Conservation (phyloP, 1,140 invertebrate genomes). For the Sipha flava region DNA sequence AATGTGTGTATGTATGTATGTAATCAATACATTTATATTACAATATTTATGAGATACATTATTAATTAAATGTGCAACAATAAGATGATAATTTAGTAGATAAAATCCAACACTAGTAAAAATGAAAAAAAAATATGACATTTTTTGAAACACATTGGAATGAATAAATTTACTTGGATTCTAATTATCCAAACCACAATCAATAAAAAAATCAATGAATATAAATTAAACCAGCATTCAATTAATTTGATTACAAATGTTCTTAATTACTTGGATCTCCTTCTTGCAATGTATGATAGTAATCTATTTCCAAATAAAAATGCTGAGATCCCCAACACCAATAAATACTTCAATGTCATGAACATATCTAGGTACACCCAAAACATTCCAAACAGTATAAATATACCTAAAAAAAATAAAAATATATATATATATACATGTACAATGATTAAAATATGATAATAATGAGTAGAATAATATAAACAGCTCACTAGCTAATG, state of each 20-base stretch:
- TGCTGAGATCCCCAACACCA: slow-evolving; percentile 70
- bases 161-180: not conserved
- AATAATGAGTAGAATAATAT: not conserved
- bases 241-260: not conserved
- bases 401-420: slow-evolving; percentile 57
- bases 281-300: slow-evolving; percentile 60
- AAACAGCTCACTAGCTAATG: slow-evolving; percentile 58
- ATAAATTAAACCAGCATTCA: not conserved
- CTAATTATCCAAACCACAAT: not conserved
- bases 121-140: not conserved
- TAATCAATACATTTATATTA: not conserved
- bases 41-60: not conserved
- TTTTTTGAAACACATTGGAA: not conserved
- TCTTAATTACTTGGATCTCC: slow-evolving; percentile 26
- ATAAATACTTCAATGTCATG: slow-evolving; percentile 81
- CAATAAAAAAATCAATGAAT: not conserved
- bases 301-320: slow-evolving; percentile 89
- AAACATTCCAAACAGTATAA: slow-evolving; percentile 78
- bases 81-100: not conserved
- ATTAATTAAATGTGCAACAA: not conserved
- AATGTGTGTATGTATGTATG: not conserved
- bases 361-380: slow-evolving; percentile 95
- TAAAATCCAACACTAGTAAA: not conserved
- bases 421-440: not conserved
- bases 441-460: not conserved